Evolutionary conservation across 2,113 vertebrate species (phyloP).

Genomic region (Numida meleagris): DNA sequence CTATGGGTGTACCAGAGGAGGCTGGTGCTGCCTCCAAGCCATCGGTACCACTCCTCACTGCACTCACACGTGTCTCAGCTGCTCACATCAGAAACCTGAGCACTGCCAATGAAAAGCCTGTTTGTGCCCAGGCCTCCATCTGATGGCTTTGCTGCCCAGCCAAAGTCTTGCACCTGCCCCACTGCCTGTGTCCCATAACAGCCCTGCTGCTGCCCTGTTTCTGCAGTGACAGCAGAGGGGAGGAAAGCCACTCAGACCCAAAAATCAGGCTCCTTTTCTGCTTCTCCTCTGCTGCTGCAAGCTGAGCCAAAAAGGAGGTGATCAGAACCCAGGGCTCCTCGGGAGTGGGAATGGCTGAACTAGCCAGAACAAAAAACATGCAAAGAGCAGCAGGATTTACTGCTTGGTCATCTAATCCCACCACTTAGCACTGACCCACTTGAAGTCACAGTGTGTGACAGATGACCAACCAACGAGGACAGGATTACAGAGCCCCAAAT

Average conservation of each 20-base stretch:
- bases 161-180: not conserved
- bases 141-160: not conserved
- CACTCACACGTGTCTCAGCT: not conserved
- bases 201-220: not conserved
- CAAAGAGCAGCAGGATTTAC: constrained; percentile 7
- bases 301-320: not conserved
- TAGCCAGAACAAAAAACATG: not conserved
- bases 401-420: not conserved
- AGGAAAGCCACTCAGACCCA: not conserved
- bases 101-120: not conserved
- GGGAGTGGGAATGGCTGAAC: not conserved
- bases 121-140: not conserved
- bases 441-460: not conserved
- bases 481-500: not conserved
- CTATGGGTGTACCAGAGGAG: not conserved
- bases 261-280: not conserved
- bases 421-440: not conserved
- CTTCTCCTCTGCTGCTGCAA: not conserved
- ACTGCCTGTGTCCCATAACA: not conserved
- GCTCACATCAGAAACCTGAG: not conserved
- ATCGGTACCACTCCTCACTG: not conserved
- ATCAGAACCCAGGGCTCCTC: not conserved
- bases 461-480: constrained; percentile 10
- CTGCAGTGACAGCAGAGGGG: not conserved
- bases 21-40: not conserved